Evolutionary conservation across 2,797 vertebrate genomes (phyloP).

Genomic region (Coreius guichenoti): DNA sequence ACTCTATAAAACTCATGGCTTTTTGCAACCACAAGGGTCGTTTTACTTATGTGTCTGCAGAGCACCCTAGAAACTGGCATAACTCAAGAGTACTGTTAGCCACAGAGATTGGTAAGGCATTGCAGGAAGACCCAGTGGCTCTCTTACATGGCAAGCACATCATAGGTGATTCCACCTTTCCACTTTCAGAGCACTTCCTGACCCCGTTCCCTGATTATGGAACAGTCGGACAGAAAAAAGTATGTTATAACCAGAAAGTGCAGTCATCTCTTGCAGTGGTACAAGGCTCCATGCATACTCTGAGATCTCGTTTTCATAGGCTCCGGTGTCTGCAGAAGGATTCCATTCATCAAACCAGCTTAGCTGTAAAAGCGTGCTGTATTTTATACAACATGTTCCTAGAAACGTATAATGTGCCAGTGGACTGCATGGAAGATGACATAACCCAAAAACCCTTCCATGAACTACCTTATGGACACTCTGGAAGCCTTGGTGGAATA

Average conservation of each 20-base stretch:
- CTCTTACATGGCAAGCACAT: constrained; percentile 56
- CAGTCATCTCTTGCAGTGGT: constrained; percentile 54
- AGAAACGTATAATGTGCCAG: constrained; percentile 24
- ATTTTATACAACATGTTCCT: constrained; percentile 61
- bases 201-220: constrained; percentile 59
- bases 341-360: constrained; percentile 44
- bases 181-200: constrained; percentile 59
- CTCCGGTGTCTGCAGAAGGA: constrained; percentile 52
- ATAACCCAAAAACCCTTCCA: constrained; percentile 51
- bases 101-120: constrained; percentile 53
- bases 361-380: constrained; percentile 56
- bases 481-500: constrained; percentile 61
- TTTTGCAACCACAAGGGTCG: constrained; percentile 56
- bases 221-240: constrained; percentile 54
- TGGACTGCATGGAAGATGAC: constrained; percentile 31
- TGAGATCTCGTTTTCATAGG: constrained; percentile 54
- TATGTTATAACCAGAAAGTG: constrained; percentile 59
- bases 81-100: constrained; percentile 54
- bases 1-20: constrained; percentile 55
- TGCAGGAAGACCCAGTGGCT: constrained; percentile 52
- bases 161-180: constrained; percentile 53
- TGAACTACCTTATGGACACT: constrained; percentile 57
- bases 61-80: constrained; percentile 60
- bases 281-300: constrained; percentile 43
- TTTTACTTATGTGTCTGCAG: constrained; percentile 53